Conservation (phyloP, 2,888 invertebrate genomes). For the Lasioglossum villosulum region DNA sequence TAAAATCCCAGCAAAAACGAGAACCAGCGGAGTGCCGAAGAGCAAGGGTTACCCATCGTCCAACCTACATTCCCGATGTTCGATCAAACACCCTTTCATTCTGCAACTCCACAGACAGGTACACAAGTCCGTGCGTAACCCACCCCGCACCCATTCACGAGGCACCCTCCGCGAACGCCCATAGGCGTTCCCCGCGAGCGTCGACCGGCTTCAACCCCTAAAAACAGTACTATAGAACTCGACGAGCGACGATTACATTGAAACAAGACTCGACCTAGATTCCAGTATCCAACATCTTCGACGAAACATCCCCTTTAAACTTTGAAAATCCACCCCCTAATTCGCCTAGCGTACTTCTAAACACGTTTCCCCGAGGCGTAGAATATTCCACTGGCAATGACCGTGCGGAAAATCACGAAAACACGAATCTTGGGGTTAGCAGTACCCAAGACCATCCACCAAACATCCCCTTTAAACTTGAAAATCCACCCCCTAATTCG, state of each 20-base stretch:
- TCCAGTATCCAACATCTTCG: not conserved
- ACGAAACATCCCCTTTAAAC: not conserved
- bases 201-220: not conserved
- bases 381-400: not conserved
- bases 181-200: conserved; percentile 1
- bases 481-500: not conserved
- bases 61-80: conserved; percentile 8
- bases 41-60: not conserved
- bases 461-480: not conserved
- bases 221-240: not conserved
- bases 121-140: conserved; percentile 1
- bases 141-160: not conserved
- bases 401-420: not conserved
- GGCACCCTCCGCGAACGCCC: not conserved
- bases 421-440: not conserved
- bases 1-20: not conserved
- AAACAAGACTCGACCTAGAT: conserved; percentile 4
- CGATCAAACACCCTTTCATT: conserved; percentile 12
- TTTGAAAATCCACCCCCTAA: not conserved
- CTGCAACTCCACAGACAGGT: not conserved
- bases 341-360: not conserved
- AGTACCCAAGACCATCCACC: no score
- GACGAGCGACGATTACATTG: not conserved
- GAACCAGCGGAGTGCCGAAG: not conserved
- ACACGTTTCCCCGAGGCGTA: not conserved